Base-by-base conservation (phyloP, 2,888 invertebrate genomes). In the Leptopilina drosophilae region DNA sequence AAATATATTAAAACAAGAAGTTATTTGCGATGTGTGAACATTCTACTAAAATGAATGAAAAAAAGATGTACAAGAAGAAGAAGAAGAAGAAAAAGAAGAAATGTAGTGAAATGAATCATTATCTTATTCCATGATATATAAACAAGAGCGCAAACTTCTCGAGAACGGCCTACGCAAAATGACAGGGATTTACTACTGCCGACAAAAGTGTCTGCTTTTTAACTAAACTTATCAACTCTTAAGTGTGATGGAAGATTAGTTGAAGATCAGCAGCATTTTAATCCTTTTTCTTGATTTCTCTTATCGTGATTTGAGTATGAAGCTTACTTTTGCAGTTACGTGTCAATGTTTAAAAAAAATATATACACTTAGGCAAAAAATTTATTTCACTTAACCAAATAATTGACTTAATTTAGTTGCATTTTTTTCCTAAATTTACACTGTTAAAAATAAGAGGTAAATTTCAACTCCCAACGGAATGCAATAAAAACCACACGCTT, bases 161-260 rank as follows among this genome's bases (percentile, higher is more conserved):
- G 67, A 49, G 46, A 69, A 69, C 46, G 46, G 49, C 67, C 67
- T 69, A 69, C 67, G 67, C 67, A 20, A 69, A 69, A 69, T 49
- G 67, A 49, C 67, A 69, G 49, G 67, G 26, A 69, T 69, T 69
- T 53, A 69, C 67, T 14, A 49, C 49, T 20, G 7, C 67, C 67
- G 49, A 69, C 67, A 67, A 67, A 67, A 67, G 67, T 67, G 15
- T 67, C 67, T 46, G 5, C 49, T 69, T 20, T 46, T 69, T 69
- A 20, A 49, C 67, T 26, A 20, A 53, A 53, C 26, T 69, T 53
- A 69, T 69, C 49, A 69, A 49, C 49, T 69, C 49, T 69, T 14
- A 53, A 69, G 49, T 49, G 20, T 69, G 67, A 69, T 69, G 67
- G 49, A 69, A 69, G 67, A 69, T 69, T 69, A 69, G 67, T 69